These are phyloP conservation scores for Stylophora pistillata DNA, from an alignment of 64 coral and sea anemone species.

Conservation along the genomic window DNA sequence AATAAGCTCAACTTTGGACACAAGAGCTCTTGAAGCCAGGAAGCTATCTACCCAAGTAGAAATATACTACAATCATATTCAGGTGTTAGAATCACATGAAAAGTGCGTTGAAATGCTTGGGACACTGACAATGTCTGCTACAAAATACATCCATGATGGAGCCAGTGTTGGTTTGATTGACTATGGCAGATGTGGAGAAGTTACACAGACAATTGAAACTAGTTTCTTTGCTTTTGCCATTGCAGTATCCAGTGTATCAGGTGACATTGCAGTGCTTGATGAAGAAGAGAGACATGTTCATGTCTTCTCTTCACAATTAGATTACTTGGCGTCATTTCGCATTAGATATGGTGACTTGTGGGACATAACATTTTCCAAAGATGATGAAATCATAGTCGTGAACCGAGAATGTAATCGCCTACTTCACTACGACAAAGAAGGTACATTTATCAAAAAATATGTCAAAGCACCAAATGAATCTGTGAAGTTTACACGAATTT, in stretches of 20 bases:
- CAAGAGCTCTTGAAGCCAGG: conserved; percentile 10
- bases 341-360: conserved; percentile 50
- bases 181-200: conserved; percentile 26
- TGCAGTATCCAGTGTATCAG: conserved; percentile 30
- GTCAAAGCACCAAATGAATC: conserved; percentile 36
- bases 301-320: conserved; percentile 2
- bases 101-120: conserved; percentile 25
- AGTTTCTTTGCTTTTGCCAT: conserved; percentile 24
- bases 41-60: conserved; percentile 14
- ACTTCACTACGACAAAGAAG: conserved; percentile 42
- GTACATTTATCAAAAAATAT: conserved; percentile 45
- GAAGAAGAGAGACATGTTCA: conserved; percentile 29
- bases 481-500: conserved; percentile 51
- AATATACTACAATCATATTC: conserved; percentile 6
- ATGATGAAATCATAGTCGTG: conserved; percentile 55
- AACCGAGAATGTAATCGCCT: conserved; percentile 42
- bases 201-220: conserved; percentile 21
- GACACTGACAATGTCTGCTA: conserved; percentile 6
- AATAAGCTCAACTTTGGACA: not conserved
- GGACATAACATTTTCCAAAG: conserved; percentile 49
- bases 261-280: conserved; percentile 37
- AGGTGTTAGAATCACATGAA: not conserved
- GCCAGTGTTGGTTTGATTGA: conserved; percentile 29
- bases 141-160: not conserved
- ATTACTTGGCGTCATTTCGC: not conserved